Conservation (phyloP, 2,888 invertebrate species). For the Adelognathus sp. region DNA sequence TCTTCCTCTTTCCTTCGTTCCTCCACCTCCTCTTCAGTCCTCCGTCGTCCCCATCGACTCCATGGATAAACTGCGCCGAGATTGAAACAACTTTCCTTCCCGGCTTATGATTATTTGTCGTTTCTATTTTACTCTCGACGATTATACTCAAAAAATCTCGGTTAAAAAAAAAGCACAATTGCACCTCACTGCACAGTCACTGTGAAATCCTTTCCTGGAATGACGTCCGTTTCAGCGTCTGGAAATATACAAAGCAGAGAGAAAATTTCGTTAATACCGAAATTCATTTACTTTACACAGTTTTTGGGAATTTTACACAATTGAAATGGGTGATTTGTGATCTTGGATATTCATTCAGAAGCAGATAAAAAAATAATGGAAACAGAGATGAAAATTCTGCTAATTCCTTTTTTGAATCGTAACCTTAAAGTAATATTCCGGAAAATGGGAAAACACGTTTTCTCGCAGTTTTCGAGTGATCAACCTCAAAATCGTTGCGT, state of each 20-base stretch:
- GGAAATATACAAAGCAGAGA: slow-evolving; percentile 14
- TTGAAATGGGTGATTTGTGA: too few relatives aligned
- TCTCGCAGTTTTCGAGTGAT: too few relatives aligned
- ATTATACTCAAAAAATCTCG: background rate
- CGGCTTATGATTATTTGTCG: background rate
- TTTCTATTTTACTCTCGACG: background rate
- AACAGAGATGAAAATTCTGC: too few relatives aligned
- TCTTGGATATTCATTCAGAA: too few relatives aligned
- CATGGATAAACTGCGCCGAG: background rate
- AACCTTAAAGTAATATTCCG: too few relatives aligned
- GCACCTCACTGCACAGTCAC: slow-evolving; percentile 43
- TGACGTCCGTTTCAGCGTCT: slow-evolving; percentile 17
- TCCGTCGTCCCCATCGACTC: slow-evolving; percentile 20
- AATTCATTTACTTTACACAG: background rate
- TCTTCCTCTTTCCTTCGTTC: slow-evolving; percentile 17
- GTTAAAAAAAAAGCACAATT: background rate
- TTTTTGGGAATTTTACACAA: too few relatives aligned
- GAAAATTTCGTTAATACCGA: background rate
- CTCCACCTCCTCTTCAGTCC: background rate
- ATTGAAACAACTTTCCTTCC: background rate
- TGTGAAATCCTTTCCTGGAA: slow-evolving; percentile 32
- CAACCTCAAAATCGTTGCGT: too few relatives aligned
- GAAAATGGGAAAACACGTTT: too few relatives aligned
- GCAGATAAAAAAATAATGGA: too few relatives aligned
- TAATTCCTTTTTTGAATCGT: too few relatives aligned